Base-by-base conservation (phyloP, 2,888 invertebrate genomes). In the Nipponacmea schrenckii region DNA sequence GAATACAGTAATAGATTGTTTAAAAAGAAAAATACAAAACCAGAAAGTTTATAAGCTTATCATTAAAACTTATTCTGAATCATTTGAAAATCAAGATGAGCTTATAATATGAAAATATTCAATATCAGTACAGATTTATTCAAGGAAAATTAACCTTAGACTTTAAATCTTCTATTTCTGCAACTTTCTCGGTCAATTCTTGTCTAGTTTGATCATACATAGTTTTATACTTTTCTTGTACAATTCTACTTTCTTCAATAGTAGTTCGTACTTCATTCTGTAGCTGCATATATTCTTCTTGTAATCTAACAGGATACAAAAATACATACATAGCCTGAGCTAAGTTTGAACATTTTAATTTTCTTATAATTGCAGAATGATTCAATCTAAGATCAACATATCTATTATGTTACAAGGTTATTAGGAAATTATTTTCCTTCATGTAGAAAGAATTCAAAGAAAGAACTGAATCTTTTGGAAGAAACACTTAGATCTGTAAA, bases 211-310 rank as follows among this genome's bases (percentile, higher is more conserved):
- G 84, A 62, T 86, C 87, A 74, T 87, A 82, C 83, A 87, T 79
- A 8, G 79, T 72, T 68, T 84, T 79, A 76, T 87, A 87, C 67
- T 87, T 88, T 68, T 88, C 88, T 73, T 87, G 85, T n/a, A 87
- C 85, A 62, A 86, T 80, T 62, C 82, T 81, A 76, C 84, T 85
- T 75, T 88, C 88, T 75, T 87, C 87, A 24, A 87, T 81, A 8
- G 87, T 87, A 26, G 81, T 76, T 72, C 81, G 82, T 39, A 88
- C 80, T 73, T 88, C 87, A 44, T 81, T 81, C 70, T 88, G 86
- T 46, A 88, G 71, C 5, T 77, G 73, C 62, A 82, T 72, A 74
- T 85, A 85, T 70, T 87, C 86, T 77, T 87, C 87, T 76, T 87
- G 87, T 17, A 89, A 72, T 63, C 88, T 88, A 69, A 8, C 70